Conservation (phyloP, 2,888 invertebrate genomes). For the Alviniconcha strummeri region DNA sequence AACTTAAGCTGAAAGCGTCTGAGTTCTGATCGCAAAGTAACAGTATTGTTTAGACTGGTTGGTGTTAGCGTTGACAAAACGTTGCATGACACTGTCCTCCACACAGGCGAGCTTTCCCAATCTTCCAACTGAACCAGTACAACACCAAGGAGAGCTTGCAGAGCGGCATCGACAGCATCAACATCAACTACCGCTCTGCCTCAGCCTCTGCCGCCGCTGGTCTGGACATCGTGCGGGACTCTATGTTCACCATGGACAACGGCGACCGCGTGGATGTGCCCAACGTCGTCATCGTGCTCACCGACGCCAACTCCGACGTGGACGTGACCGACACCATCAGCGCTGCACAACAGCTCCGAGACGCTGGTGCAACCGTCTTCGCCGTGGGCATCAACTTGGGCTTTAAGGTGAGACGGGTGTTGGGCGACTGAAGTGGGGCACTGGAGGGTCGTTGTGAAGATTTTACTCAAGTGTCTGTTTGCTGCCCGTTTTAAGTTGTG, state of each 20-base stretch:
- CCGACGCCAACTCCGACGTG: slow-evolving; percentile 53
- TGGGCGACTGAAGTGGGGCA: not conserved
- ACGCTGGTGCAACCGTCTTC: slow-evolving; percentile 35
- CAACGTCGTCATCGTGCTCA: slow-evolving; percentile 56
- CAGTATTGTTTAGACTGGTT: not conserved
- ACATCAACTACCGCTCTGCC: slow-evolving; percentile 40
- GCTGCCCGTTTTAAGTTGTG: not conserved
- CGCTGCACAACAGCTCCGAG: slow-evolving; percentile 40
- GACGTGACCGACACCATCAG: slow-evolving; percentile 41
- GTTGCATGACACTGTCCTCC: not conserved
- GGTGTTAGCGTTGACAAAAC: not conserved
- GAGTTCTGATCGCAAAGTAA: not conserved
- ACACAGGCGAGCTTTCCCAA: slow-evolving; percentile 24
- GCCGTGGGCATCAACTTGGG: slow-evolving; percentile 48
- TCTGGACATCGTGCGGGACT: slow-evolving; percentile 48
- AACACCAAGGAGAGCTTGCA: slow-evolving; percentile 47
- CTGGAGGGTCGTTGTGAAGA: too few relatives aligned
- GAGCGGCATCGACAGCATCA: slow-evolving; percentile 48
- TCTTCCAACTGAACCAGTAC: slow-evolving; percentile 59
- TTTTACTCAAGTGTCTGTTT: not conserved
- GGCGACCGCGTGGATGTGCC: slow-evolving; percentile 59
- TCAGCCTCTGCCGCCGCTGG: slow-evolving; percentile 52
- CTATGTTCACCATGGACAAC: slow-evolving; percentile 46
- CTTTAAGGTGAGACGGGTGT: not conserved
- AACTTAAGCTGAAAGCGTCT: not conserved